Base-by-base conservation (phyloP, 2,113 vertebrate species). In the Thunnus thynnus region DNA sequence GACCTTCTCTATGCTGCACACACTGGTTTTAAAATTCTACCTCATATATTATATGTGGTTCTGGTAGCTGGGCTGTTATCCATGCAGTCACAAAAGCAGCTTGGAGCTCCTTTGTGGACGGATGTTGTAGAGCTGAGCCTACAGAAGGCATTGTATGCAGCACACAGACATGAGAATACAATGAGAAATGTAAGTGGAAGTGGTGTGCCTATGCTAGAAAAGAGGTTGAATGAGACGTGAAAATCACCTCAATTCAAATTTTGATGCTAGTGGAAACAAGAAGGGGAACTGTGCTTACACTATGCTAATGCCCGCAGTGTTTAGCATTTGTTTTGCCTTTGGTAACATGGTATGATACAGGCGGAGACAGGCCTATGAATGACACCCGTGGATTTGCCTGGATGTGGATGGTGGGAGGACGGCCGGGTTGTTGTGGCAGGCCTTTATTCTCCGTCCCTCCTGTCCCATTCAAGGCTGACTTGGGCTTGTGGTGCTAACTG, bases 401-500 rank as follows among this genome's bases (percentile, higher is more conserved):
- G 48, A 76, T 75, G 76, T 62, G 55, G 61, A 63, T 70, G 78
- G 20, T 36, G 25, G 71, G 63, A 64, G 78, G 70, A 64, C 12
- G 36, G 76, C 9, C 12, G 55, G 71, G 47, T 72, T 78, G 76
- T 81, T 73, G 84, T n/a, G 67, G 78, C 47, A 30, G 62, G 75
- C 86, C 87, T 85, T 90, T 87, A 78, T 82, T 74, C 76, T 74
- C 65, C 14, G 41, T 62, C 74, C 87, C 84, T 86, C 84, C 65
- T 69, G 75, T 74, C 72, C 86, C 86, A 87, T 90, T 93, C 89
- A 92, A 41, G 71, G 61, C 81, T 56, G 85, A 87, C 73, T 90
- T 85, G 85, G 83, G 76, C 85, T 73, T 30, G 66, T 90, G 92
- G 89, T 91, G 93, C 93, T 94, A 95, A 95, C 93, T 93, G 90